Evolutionary conservation across 2,113 vertebrate species (phyloP).

Genomic region (Rhinoptilus africanus): DNA sequence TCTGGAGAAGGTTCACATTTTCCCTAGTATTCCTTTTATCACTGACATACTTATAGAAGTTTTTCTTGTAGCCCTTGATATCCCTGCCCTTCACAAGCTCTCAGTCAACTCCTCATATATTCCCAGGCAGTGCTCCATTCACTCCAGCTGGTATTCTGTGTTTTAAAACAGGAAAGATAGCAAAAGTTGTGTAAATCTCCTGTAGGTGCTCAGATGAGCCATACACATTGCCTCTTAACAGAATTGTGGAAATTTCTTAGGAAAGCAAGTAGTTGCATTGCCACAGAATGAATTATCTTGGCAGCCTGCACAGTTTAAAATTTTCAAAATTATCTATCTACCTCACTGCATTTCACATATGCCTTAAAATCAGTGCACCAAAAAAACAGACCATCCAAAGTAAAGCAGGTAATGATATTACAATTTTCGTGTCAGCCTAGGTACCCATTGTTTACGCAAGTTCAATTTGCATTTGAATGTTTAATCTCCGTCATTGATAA

Average conservation of each 20-base stretch:
- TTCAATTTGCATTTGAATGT: not conserved
- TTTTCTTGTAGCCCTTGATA: not conserved
- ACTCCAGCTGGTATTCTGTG: not conserved
- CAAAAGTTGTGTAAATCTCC: not conserved
- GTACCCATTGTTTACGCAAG: not conserved
- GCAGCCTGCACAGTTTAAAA: not conserved
- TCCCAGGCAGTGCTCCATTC: not conserved
- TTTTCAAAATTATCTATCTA: not conserved
- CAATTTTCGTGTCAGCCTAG: not conserved
- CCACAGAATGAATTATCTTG: not conserved
- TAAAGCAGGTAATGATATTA: not conserved
- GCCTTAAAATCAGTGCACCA: not conserved
- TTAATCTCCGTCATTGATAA: not conserved
- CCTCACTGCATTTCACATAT: not conserved
- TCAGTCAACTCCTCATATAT: not conserved
- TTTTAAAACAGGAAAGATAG: not conserved
- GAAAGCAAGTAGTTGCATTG: not conserved
- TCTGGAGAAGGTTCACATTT: not conserved
- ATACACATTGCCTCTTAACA: not conserved
- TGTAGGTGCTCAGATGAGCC: not conserved
- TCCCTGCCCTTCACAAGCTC: not conserved
- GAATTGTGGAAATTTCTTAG: not conserved
- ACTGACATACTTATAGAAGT: not conserved
- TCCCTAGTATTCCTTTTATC: not conserved
- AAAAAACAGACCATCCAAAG: not conserved